Evolutionary conservation across 2,113 vertebrate genomes (phyloP).

Genomic region (Triplophysa siluroides): DNA sequence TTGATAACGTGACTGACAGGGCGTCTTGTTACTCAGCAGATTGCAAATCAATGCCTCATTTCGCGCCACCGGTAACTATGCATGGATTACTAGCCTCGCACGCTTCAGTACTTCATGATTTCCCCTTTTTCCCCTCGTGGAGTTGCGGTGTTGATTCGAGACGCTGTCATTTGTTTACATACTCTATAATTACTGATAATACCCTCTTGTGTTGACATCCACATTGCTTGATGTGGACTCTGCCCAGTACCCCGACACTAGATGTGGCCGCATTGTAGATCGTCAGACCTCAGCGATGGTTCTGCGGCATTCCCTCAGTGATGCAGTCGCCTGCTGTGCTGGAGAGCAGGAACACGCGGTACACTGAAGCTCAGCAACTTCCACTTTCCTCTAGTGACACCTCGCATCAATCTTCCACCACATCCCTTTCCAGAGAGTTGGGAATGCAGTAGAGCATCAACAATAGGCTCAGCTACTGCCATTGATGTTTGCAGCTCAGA

Average conservation of each 20-base stretch:
- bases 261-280: constrained; percentile 2
- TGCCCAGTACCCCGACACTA: constrained; percentile 1
- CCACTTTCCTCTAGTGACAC: constrained; percentile 79
- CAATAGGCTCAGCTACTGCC: constrained; percentile 26
- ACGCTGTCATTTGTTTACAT: constrained; percentile 25
- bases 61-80: constrained; percentile 38
- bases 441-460: constrained; percentile 43
- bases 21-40: constrained; percentile 78
- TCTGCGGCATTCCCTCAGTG: constrained; percentile 69
- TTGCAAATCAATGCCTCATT: constrained; percentile 61
- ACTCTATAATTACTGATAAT: constrained; percentile 27
- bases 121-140: background rate
- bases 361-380: constrained; percentile 74
- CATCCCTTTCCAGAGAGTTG: constrained; percentile 68
- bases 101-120: constrained; percentile 37
- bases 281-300: constrained; percentile 64
- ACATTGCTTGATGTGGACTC: constrained; percentile 27
- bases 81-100: constrained; percentile 36
- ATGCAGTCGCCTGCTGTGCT: constrained; percentile 74
- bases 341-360: constrained; percentile 73
- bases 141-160: constrained; percentile 29
- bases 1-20: constrained; percentile 76
- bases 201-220: constrained; percentile 9
- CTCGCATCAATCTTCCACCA: constrained; percentile 80
- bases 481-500: constrained; percentile 41